Base-by-base conservation (phyloP, 2,797 vertebrate genomes). In the Euphonia xanthogaster region DNA sequence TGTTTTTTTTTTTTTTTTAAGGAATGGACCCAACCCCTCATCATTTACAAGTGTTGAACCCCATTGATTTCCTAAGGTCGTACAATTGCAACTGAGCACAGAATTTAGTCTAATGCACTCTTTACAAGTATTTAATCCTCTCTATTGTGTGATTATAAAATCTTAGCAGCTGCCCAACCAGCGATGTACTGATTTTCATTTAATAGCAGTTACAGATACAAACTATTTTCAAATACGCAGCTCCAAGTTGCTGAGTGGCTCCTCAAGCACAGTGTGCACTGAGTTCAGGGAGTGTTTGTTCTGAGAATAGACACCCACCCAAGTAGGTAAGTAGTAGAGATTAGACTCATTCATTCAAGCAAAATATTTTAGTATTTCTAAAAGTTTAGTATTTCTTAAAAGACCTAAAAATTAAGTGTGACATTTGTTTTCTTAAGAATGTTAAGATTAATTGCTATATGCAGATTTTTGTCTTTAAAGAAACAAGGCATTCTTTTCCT, bases 121-220 rank as follows among this genome's bases (percentile, higher is more conserved):
- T 93, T 93, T 88, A 86, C 87, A 73, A 90, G 68, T 90, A 70
- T 95, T 95, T 96, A 97, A 96, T 95, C 91, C 93, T 93, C 86
- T 81, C 73, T 81, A 84, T 94, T 96, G 94, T 95, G 82, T 51
- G 82, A 79, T 84, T 78, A 93, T 91, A 81, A 93, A 95, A 96
- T 94, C 94, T 94, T 93, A 86, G 94, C 93, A 88, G 89, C 91
- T 91, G 93, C 76, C 94, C 93, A 90, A 88, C 73, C 76, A 93
- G 60, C 0, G 10, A 90, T 90, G 87, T 54, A 86, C 82, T 90
- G 85, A 79, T 97, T 96, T 86, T 91, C 79, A 72, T 88, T 91
- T 96, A 95, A 84, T 66, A 91, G 85, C 87, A 75, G 93, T 90
- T 93, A 94, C 91, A 70, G 66, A 88, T 94, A 88, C 73, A 96